Evolutionary conservation across 2,113 vertebrate species (phyloP).

Genomic region (Chionodraco myersi): DNA sequence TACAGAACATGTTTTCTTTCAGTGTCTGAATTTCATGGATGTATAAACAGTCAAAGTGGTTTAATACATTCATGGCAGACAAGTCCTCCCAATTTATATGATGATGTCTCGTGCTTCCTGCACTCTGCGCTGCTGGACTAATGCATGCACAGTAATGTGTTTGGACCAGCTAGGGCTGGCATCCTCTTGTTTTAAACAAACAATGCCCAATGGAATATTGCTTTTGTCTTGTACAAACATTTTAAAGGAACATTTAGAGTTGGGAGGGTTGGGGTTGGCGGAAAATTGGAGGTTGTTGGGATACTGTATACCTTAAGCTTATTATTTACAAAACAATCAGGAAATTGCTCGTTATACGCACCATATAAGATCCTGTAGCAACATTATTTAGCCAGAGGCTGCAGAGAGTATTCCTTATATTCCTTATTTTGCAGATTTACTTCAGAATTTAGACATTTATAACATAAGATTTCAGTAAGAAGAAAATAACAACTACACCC

Average conservation of each 20-base stretch:
- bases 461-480: not conserved
- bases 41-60: not conserved
- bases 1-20: not conserved
- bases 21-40: not conserved
- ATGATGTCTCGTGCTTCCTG: conserved; percentile 11
- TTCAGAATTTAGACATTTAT: too few relatives aligned
- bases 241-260: not conserved
- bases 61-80: not conserved
- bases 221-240: not conserved
- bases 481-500: conserved; percentile 11
- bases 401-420: not conserved
- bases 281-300: not conserved
- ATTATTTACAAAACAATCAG: not conserved
- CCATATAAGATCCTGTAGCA: not conserved
- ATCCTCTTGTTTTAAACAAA: not conserved
- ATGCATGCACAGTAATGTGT: conserved; percentile 24
- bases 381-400: not conserved
- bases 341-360: not conserved
- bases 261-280: not conserved
- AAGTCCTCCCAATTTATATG: not conserved
- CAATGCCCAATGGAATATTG: not conserved
- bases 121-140: conserved; percentile 3
- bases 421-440: not conserved
- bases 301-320: too few relatives aligned
- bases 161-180: not conserved